Evolutionary conservation across 2,113 vertebrate species (phyloP), one percentile per base, ranked within the genome.

Genomic region (Actenoides hombroni): DNA sequence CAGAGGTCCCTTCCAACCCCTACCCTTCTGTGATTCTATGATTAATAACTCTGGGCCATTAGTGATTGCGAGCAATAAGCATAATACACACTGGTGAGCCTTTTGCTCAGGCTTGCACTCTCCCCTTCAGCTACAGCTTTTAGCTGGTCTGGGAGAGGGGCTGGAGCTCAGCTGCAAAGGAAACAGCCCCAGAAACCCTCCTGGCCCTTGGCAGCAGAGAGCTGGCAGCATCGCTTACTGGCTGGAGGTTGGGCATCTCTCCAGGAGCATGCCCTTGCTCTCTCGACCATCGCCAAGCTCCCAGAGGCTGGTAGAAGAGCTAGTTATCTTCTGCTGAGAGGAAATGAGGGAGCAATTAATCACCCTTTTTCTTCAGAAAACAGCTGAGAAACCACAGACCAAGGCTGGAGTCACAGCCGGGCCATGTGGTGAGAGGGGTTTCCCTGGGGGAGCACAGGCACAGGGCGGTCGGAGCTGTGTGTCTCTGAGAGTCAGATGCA

Each of bases 1-100:
- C 42, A 42, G 42, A 42, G 42, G 42, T 42, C 42, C 42, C 6
- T 42, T 42, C 42, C 42, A 42, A 42, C 42, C 42, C 15, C 42
- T 6, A 42, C 42, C 42, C 16, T 42, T 42, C 42, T 42, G 14
- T 42, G 14, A 42, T 42, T 42, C 42, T 42, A 42, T 42, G 42
- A 42, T 97, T 95, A 96, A 96, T 97, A 96, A 95, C 94, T 92
- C 91, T 78, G 95, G 92, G 96, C 95, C 95, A 97, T 97, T 95
- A 97, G 92, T 96, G 96, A 95, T 88, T 90, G 93, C 93, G 95
- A 97, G 96, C 90, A 95, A 96, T 88, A 95, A 96, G 86, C 92
- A 97, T 88, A 88, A 77, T 67, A 78, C 83, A 75, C 80, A 78
- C 67, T 80, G 19, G 21, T 48, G 83, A 96, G 69, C 76, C 54